A percentile compares a stretch with the other conserved stretches of the same genome.
Conservation (phyloP, 2,797 vertebrate genomes). For the Helostoma temminkii region DNA sequence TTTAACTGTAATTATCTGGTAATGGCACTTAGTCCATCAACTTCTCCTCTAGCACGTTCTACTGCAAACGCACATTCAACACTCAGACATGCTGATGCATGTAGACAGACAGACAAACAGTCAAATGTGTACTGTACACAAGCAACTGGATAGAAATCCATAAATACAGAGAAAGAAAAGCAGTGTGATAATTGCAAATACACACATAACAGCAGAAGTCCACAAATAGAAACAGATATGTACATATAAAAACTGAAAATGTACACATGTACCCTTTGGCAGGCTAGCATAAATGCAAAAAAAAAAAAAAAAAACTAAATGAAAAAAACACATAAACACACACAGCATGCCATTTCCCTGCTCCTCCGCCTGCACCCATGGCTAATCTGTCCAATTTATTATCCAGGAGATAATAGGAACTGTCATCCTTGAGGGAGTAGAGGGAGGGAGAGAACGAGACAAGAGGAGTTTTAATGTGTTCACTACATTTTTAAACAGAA, state of each 20-base stretch:
- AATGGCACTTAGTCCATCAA: constrained; percentile 77
- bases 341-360: constrained; percentile 23
- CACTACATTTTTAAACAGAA: constrained; percentile 57
- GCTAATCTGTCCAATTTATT: constrained; percentile 70
- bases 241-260: constrained; percentile 13
- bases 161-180: constrained; percentile 20
- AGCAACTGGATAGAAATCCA: constrained; percentile 39
- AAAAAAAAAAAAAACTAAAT: constrained; percentile 21
- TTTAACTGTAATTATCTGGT: constrained; percentile 78
- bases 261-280: background rate
- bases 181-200: background rate
- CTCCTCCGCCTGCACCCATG: constrained; percentile 44
- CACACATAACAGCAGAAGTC: constrained; percentile 14
- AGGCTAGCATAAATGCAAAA: constrained; percentile 1
- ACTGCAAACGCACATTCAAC: constrained; percentile 17
- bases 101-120: constrained; percentile 2
- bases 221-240: constrained; percentile 8
- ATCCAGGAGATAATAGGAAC: constrained; percentile 70
- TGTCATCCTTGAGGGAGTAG: constrained; percentile 64
- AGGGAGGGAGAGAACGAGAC: constrained; percentile 14
- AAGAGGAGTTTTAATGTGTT: constrained; percentile 25
- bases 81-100: background rate
- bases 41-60: constrained; percentile 63
- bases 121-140: constrained; percentile 32
- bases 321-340: constrained; percentile 33